These are phyloP conservation scores for Rostratula benghalensis DNA, from an alignment of 2,113 vertebrate genomes.

Conservation along the genomic window DNA sequence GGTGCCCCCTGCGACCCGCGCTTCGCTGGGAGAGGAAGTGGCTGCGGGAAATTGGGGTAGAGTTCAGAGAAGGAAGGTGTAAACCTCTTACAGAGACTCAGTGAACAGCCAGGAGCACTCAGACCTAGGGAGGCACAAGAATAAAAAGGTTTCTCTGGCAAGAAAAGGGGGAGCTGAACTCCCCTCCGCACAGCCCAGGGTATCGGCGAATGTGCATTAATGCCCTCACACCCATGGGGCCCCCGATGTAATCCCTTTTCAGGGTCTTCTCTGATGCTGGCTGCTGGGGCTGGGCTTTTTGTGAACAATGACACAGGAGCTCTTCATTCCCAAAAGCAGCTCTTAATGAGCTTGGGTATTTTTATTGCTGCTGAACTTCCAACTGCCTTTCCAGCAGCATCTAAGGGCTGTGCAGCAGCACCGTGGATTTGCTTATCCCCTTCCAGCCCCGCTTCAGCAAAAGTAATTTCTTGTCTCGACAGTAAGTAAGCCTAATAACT, in stretches of 20 bases:
- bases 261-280: not conserved
- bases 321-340: not conserved
- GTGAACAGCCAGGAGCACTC: not conserved
- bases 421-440: not conserved
- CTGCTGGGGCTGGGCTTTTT: not conserved
- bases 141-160: not conserved
- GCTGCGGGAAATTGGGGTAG: not conserved
- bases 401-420: not conserved
- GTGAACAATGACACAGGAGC: not conserved
- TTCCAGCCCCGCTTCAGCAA: not conserved
- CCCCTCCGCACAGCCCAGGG: not conserved
- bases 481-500: slow-evolving; percentile 34
- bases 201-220: not conserved
- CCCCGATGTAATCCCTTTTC: not conserved
- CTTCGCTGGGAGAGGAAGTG: not conserved
- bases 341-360: not conserved
- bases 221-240: not conserved
- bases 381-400: not conserved
- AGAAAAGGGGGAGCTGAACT: not conserved
- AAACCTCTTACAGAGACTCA: not conserved
- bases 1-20: not conserved
- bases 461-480: slow-evolving; percentile 33
- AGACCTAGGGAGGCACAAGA: not conserved
- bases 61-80: not conserved
- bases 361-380: slow-evolving; percentile 1